Percentiles rank a stretch among this genome's conserved stretches.
Evolutionary conservation across 2,888 invertebrate genomes (phyloP).

Genomic region (Trilocha varians): DNA sequence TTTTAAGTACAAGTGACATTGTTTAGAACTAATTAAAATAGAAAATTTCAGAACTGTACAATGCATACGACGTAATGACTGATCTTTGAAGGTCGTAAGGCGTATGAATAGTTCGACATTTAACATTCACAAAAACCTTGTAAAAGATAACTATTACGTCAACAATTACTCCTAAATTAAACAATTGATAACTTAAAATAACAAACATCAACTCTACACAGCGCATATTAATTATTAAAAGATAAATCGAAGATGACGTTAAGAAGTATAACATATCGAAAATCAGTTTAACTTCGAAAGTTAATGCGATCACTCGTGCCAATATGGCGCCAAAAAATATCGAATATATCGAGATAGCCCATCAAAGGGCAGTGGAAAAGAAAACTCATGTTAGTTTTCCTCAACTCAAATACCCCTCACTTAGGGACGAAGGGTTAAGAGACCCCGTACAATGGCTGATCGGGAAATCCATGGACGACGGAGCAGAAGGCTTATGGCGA

Average conservation of each 20-base stretch:
- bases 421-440: slow-evolving; percentile 53
- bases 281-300: background rate
- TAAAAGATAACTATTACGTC: too few species aligned
- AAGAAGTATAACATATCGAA: background rate
- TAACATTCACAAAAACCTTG: too few species aligned
- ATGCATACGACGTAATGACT: too few species aligned
- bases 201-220: too few species aligned
- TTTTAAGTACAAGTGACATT: too few species aligned
- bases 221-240: too few species aligned
- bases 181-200: too few species aligned
- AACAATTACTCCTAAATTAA: too few species aligned
- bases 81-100: too few species aligned
- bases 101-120: too few species aligned
- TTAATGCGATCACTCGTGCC: background rate
- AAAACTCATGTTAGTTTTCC: slow-evolving; percentile 67
- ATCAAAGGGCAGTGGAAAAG: slow-evolving; percentile 38
- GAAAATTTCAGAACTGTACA: too few species aligned
- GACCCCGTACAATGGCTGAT: slow-evolving; percentile 74
- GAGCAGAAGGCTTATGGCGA: slow-evolving; percentile 85
- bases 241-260: background rate
- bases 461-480: slow-evolving; percentile 78
- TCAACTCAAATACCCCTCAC: slow-evolving; percentile 65
- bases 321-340: slow-evolving; percentile 35
- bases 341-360: slow-evolving; percentile 38
- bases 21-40: too few species aligned